phyloP scores from a whole-genome alignment of 2,113 vertebrate genomes.

The Platichthys stellatus region DNA sequence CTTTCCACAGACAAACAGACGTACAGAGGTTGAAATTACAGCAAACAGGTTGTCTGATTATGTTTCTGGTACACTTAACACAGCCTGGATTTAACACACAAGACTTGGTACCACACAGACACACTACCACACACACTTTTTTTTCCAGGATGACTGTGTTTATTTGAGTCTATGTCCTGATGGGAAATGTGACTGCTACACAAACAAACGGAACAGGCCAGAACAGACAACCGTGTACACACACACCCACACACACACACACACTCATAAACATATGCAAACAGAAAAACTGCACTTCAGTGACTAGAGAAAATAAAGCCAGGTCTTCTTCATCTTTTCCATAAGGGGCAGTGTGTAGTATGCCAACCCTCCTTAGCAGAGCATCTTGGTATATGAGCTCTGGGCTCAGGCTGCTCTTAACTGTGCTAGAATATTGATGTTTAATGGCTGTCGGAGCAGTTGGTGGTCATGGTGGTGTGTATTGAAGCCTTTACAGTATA shows the following conservation, averaged over 20 bases:
- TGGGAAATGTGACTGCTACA: conserved; percentile 77
- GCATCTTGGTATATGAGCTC: conserved; percentile 6
- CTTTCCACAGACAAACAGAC: conserved; percentile 46
- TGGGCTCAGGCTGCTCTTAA: conserved; percentile 16
- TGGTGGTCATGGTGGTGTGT: background rate
- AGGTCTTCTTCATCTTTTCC: conserved; percentile 17
- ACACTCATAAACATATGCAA: conserved; percentile 7
- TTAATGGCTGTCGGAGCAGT: conserved; percentile 4
- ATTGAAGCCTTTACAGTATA: background rate
- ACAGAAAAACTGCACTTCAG: conserved; percentile 11
- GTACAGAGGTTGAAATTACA: conserved; percentile 46
- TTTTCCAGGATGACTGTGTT: conserved; percentile 70
- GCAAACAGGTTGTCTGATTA: conserved; percentile 64
- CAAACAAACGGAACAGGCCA: conserved; percentile 70
- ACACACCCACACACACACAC: background rate
- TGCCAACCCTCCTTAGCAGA: background rate
- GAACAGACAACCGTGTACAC: conserved; percentile 54
- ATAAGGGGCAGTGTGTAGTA: conserved; percentile 1
- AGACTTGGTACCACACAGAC: conserved; percentile 34
- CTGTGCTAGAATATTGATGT: conserved; percentile 12
- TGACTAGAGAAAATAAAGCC: conserved; percentile 24
- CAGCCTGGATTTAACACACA: conserved; percentile 45
- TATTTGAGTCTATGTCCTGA: conserved; percentile 77
- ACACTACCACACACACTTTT: conserved; percentile 27
- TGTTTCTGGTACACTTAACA: conserved; percentile 69